Evolutionary conservation across 2,113 vertebrate species (phyloP).

Genomic region (Salvelinus alpinus): DNA sequence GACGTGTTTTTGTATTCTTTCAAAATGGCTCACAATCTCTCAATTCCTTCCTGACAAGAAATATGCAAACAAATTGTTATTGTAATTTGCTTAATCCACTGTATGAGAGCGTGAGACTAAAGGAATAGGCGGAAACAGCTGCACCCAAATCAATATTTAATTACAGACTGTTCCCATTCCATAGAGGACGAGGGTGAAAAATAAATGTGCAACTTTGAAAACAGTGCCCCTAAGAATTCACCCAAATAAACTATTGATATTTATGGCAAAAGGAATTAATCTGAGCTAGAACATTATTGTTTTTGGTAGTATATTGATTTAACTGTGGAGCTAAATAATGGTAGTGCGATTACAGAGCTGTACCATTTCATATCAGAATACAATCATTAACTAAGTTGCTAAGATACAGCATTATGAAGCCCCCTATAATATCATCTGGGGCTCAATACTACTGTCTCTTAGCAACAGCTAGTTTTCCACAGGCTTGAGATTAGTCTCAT

Average conservation of each 20-base stretch:
- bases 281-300: neutral
- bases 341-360: neutral
- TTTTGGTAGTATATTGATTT: neutral
- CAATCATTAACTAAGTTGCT: neutral
- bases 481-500: neutral
- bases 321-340: too few relatives aligned
- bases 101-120: neutral
- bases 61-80: too few relatives aligned
- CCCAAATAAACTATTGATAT: slow-evolving; percentile 33
- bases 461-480: slow-evolving; percentile 1
- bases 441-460: neutral
- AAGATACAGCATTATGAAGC: neutral
- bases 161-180: slow-evolving; percentile 32
- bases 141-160: slow-evolving; percentile 61
- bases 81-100: neutral
- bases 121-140: slow-evolving; percentile 44
- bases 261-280: slow-evolving; percentile 27
- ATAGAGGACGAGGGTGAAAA: slow-evolving; percentile 5
- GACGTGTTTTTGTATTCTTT: too few relatives aligned
- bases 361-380: neutral
- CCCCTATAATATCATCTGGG: too few relatives aligned
- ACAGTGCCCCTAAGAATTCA: slow-evolving; percentile 35
- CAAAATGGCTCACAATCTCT: too few relatives aligned
- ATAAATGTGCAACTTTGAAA: slow-evolving; percentile 21
- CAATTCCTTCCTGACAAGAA: too few relatives aligned